Evolutionary conservation across 2,113 vertebrate species (phyloP).

Genomic region (Rhegmatorhina hoffmannsi): DNA sequence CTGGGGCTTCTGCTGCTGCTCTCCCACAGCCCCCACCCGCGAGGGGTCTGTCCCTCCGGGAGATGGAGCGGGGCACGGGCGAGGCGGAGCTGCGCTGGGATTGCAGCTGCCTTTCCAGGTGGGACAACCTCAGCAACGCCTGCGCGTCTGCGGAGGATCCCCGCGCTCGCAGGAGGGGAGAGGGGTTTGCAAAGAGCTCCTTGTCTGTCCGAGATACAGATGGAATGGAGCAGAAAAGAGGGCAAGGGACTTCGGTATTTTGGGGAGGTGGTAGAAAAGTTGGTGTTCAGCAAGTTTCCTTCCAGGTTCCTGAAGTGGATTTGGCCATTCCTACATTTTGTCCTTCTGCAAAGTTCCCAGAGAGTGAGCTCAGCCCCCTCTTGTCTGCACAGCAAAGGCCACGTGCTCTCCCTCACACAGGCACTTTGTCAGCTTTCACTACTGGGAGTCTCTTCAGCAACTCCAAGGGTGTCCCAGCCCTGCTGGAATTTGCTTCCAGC

Average conservation of each 20-base stretch:
- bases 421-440: background rate
- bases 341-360: background rate
- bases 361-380: background rate
- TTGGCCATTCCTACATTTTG: background rate
- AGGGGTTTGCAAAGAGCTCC: background rate
- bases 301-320: background rate
- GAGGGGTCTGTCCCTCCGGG: background rate
- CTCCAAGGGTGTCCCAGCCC: background rate
- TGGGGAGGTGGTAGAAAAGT: background rate
- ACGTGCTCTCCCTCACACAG: background rate
- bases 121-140: background rate
- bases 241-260: fast-evolving
- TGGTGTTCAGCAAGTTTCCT: background rate
- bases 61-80: background rate
- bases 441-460: background rate
- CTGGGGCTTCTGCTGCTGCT: background rate
- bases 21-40: background rate
- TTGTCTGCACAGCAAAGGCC: background rate
- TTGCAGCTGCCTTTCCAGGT: background rate
- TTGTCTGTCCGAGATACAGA: too few species aligned
- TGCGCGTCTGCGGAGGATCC: background rate
- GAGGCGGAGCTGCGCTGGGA: background rate
- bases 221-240: background rate
- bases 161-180: background rate
- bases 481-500: background rate